phyloP scores from a whole-genome alignment of 2,113 vertebrate genomes.

The Cariama cristata region DNA sequence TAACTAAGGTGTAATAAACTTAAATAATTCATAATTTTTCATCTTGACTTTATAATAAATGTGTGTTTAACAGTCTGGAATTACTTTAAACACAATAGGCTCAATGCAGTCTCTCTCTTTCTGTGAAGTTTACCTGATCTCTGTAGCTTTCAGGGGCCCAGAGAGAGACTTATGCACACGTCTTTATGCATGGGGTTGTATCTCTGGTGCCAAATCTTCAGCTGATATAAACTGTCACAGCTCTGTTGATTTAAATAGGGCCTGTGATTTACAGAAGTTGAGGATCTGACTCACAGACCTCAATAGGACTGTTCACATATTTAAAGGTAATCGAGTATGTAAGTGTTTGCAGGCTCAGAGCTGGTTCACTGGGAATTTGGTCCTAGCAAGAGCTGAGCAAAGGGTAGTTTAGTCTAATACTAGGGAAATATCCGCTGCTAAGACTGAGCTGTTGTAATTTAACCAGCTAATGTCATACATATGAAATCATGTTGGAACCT shows the following conservation, averaged over 20 bases:
- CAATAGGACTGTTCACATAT: neutral
- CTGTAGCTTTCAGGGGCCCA: neutral
- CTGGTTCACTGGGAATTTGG: neutral
- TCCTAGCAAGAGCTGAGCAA: neutral
- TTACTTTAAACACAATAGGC: slow-evolving; percentile 7
- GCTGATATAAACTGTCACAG: slow-evolving; percentile 15
- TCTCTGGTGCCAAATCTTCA: neutral
- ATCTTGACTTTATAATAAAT: slow-evolving; percentile 35
- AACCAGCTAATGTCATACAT: neutral
- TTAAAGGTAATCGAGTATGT: neutral
- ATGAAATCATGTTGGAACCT: neutral
- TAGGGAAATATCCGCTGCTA: neutral
- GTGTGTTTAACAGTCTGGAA: slow-evolving; percentile 2
- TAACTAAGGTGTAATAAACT: slow-evolving; percentile 62
- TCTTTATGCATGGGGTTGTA: neutral
- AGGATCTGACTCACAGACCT: neutral
- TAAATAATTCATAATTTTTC: slow-evolving; percentile 54
- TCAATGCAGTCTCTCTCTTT: neutral
- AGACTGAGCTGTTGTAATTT: neutral
- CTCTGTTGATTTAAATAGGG: slow-evolving; percentile 22
- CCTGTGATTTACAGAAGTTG: neutral
- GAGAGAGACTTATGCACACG: neutral
- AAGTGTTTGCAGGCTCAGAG: neutral
- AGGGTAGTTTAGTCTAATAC: neutral
- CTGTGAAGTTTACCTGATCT: neutral